Base-by-base conservation (phyloP, 2,113 vertebrate species). In the Silurus meridionalis region DNA sequence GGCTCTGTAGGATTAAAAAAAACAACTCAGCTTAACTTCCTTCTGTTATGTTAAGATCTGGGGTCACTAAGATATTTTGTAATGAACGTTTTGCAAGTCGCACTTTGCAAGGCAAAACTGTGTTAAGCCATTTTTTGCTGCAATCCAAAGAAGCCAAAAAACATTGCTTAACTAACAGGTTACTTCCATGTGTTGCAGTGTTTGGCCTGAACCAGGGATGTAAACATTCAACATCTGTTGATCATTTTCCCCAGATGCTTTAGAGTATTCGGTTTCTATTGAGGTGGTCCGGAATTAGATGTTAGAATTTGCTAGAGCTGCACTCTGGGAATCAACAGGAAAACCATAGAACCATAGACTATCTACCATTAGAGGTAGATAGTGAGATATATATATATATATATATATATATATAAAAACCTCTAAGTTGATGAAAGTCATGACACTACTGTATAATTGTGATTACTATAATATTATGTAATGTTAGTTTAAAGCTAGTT, bases 61-160 rank as follows among this genome's bases (percentile, higher is more conserved):
- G 21, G 81, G 6, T 28, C n/a, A 55, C 58, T 28, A 37, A 50
- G 52, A 63, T 80, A 66, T 86, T 86, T 75, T 46, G 66, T 52
- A 86, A 84, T 8, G 8, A 6, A 48, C 0, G 6, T 84, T 83
- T 46, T 87, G 88, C 19, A 84, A 83, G 63, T 84, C 0, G 50
- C 3, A 63, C 48, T 15, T 78, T 37, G 75, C 28, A 67, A 9
- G 21, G n/a, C n/a, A 64, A 67, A 75, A 11, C 46, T 69, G 21
- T 58, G 28, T 88, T 58, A 52, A 71, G 55, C 0, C 8, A 19
- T 57, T 15, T 64, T 61, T 81, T 37, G n/a, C 25, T 53, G 46
- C 80, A 69, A 19, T 28, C 5, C 48, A 28, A 55, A 48, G 19
- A 83, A 67, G 23, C 14, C 15, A 17, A 82, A 66, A 25, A 46